Percentiles rank a stretch among this genome's conserved stretches.
phyloP scores from a whole-genome alignment of 2,888 invertebrate species.

The Yponomeuta cagnagella region DNA sequence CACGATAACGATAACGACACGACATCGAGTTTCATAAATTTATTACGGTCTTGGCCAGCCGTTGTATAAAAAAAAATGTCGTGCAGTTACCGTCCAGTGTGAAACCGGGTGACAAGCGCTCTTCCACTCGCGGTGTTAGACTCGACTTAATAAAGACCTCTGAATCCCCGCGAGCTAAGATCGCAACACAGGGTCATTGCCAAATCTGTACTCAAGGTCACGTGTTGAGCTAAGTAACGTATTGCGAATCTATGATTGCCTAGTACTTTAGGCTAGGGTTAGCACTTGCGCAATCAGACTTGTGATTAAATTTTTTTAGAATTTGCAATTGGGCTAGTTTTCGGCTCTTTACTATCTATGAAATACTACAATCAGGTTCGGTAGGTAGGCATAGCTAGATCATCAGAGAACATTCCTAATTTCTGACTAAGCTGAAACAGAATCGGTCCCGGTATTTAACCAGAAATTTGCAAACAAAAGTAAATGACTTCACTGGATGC shows the following conservation, averaged over 20 bases:
- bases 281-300: neutral
- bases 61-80: too few relatives aligned
- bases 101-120: neutral
- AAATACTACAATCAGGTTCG: too few relatives aligned
- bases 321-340: too few relatives aligned
- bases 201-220: conserved; percentile 50
- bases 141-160: neutral
- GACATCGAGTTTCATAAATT: too few relatives aligned
- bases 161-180: neutral
- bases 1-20: too few relatives aligned
- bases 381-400: too few relatives aligned
- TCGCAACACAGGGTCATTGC: conserved; percentile 46
- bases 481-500: neutral
- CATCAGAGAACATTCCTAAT: too few relatives aligned
- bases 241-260: neutral
- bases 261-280: neutral
- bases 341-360: too few relatives aligned
- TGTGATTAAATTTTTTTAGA: neutral
- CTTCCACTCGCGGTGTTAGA: neutral
- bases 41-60: too few relatives aligned
- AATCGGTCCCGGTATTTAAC: too few relatives aligned
- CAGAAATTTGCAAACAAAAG: too few relatives aligned
- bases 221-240: conserved; percentile 24
- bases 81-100: neutral
- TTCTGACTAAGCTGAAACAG: too few relatives aligned